Conservation (phyloP, 2,888 invertebrate species). For the Protodeltote pygarga region DNA sequence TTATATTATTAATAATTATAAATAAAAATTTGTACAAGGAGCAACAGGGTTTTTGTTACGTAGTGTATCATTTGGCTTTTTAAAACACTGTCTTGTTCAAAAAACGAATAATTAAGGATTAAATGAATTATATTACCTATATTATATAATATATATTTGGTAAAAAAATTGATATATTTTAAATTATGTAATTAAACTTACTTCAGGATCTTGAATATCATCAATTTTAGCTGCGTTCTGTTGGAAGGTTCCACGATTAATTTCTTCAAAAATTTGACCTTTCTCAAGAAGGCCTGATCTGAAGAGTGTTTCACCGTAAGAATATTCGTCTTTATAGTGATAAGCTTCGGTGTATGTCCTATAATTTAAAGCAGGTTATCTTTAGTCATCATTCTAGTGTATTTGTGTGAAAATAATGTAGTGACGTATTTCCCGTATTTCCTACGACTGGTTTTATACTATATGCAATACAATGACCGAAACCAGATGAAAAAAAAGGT, state of each 20-base stretch:
- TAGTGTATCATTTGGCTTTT: no score
- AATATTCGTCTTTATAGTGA: conserved; percentile 63
- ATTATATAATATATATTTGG: background rate
- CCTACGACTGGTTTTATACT: no score
- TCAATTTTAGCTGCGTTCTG: conserved; percentile 70
- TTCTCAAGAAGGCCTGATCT: conserved; percentile 66
- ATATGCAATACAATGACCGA: no score
- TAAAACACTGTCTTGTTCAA: no score
- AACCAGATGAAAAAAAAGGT: no score
- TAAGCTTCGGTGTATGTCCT: conserved; percentile 69
- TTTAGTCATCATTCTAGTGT: background rate
- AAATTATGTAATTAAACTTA: conserved; percentile 47
- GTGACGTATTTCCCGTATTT: no score
- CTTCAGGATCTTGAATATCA: conserved; percentile 72
- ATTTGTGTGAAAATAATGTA: no score
- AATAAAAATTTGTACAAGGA: no score
- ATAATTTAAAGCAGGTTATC: conserved; percentile 21
- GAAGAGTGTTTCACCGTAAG: conserved; percentile 67
- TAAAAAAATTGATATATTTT: background rate
- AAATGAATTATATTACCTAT: background rate
- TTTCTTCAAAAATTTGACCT: conserved; percentile 66
- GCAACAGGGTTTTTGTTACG: no score
- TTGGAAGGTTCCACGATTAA: conserved; percentile 71
- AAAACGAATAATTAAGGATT: no score
- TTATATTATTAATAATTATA: no score